Percentiles rank a stretch among this genome's conserved stretches.
Evolutionary conservation across 2,888 invertebrate species (phyloP).

Genomic region (Myopa tessellatipennis): DNA sequence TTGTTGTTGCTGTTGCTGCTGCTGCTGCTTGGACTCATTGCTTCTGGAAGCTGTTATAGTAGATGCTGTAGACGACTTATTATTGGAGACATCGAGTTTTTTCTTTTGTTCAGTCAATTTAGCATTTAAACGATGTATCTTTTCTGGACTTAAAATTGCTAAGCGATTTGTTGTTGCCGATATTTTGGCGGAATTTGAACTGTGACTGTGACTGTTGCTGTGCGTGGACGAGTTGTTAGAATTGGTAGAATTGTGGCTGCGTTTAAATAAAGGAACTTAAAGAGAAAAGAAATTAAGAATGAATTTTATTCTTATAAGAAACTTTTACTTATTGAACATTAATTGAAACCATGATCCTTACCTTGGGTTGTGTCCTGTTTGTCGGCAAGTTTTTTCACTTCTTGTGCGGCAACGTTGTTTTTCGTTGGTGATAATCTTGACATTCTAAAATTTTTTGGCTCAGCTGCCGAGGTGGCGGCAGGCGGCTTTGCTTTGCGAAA

Average conservation of each 20-base stretch:
- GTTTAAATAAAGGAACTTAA: conserved; percentile 28
- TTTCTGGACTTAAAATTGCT: conserved; percentile 65
- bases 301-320: not conserved
- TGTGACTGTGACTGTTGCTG: conserved; percentile 35
- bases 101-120: conserved; percentile 63
- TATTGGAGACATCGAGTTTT: conserved; percentile 50
- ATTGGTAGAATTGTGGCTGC: conserved; percentile 7
- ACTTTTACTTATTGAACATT: not conserved
- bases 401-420: not conserved
- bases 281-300: not conserved
- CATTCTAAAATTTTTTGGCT: not conserved
- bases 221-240: conserved; percentile 30
- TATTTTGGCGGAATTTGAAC: conserved; percentile 27
- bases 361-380: conserved; percentile 31
- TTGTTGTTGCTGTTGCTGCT: conserved; percentile 17
- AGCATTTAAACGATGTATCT: conserved; percentile 63
- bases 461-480: not conserved
- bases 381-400: conserved; percentile 12
- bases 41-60: conserved; percentile 22
- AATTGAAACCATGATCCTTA: not conserved
- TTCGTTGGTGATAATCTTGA: conserved; percentile 24
- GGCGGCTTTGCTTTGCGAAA: conserved; percentile 33
- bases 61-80: conserved; percentile 30
- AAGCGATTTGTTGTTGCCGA: conserved; percentile 56
- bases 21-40: conserved; percentile 29